phyloP scores from a whole-genome alignment of 2,888 invertebrate species.

The Drosophila aldrichi region DNA sequence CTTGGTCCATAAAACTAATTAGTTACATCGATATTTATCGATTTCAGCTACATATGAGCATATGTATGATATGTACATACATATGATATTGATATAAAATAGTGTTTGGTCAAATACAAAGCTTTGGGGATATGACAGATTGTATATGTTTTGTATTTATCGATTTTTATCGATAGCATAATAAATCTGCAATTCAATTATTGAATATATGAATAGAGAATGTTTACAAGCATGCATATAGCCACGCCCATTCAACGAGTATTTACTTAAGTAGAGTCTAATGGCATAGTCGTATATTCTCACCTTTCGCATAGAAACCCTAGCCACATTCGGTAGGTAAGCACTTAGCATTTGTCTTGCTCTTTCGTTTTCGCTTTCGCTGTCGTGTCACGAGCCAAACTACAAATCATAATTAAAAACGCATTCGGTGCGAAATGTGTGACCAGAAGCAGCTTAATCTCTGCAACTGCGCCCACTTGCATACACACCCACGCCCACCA shows the following conservation, averaged over 20 bases:
- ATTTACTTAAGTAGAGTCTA: neutral
- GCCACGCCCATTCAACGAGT: neutral
- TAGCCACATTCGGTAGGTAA: neutral
- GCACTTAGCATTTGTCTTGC: neutral
- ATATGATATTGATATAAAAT: too few species aligned
- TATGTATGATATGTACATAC: neutral
- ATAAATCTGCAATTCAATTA: too few species aligned
- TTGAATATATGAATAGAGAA: neutral
- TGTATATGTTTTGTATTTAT: neutral
- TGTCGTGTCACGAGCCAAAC: neutral
- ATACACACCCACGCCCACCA: neutral
- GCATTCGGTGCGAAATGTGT: conserved; percentile 43
- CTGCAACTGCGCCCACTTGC: neutral
- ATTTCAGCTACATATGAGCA: neutral
- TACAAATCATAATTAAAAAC: conserved; percentile 27
- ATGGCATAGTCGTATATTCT: too few species aligned
- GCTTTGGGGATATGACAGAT: neutral
- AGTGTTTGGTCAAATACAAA: neutral
- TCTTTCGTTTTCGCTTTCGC: neutral
- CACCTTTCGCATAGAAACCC: neutral
- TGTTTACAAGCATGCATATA: neutral
- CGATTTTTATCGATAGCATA: neutral
- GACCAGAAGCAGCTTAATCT: conserved; percentile 36
- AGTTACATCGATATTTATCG: neutral
- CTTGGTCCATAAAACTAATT: neutral